Evolutionary conservation across 2,888 invertebrate species (phyloP).

Genomic region (Ichneumoninae sp.): DNA sequence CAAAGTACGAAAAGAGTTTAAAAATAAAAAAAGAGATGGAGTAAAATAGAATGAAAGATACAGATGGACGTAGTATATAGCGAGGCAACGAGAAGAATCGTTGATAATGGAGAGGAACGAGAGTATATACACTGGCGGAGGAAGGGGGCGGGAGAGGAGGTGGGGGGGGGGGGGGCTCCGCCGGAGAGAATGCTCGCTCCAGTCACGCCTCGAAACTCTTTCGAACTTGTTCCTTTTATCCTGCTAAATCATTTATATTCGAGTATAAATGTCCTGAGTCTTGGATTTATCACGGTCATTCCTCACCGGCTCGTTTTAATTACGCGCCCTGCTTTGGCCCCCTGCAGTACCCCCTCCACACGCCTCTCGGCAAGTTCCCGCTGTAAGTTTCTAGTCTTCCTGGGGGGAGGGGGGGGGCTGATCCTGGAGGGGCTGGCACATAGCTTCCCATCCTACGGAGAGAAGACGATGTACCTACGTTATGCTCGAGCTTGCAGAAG

Average conservation of each 20-base stretch:
- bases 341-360: slow-evolving; percentile 11
- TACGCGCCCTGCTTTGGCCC: slow-evolving; percentile 59
- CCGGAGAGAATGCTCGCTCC: slow-evolving; percentile 23
- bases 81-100: slow-evolving; percentile 45
- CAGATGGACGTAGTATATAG: slow-evolving; percentile 37
- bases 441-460: slow-evolving; percentile 17
- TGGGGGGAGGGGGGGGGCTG: neutral
- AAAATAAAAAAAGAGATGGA: neutral
- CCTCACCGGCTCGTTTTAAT: slow-evolving; percentile 73
- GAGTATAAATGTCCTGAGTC: slow-evolving; percentile 67
- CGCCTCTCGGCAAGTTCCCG: slow-evolving; percentile 15
- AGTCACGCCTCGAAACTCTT: slow-evolving; percentile 66
- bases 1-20: slow-evolving; percentile 28
- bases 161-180: neutral
- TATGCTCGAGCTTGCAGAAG: neutral
- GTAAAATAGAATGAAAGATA: slow-evolving; percentile 39
- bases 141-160: neutral
- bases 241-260: slow-evolving; percentile 72
- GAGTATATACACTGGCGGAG: slow-evolving; percentile 14
- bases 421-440: slow-evolving; percentile 17
- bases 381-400: slow-evolving; percentile 26
- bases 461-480: slow-evolving; percentile 1
- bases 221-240: slow-evolving; percentile 65
- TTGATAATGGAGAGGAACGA: slow-evolving; percentile 62
- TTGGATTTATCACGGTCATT: slow-evolving; percentile 71